Conservation (phyloP, 2,888 invertebrate species). For the Metallyticus violacea region DNA sequence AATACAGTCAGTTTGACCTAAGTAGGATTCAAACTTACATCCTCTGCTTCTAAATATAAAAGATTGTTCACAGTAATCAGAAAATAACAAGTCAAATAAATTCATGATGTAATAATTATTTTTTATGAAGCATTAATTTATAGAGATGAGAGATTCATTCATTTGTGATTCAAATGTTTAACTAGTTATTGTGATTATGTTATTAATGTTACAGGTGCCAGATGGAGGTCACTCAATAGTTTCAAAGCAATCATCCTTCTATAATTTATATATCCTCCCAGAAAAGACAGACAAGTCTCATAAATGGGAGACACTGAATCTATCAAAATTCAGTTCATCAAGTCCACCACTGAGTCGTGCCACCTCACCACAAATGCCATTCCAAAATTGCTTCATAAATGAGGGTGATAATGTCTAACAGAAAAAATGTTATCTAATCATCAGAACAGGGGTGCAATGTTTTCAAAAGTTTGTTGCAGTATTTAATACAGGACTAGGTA, state of each 20-base stretch:
- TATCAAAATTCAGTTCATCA: slow-evolving; percentile 87
- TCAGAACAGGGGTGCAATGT: no score
- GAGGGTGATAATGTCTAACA: no score
- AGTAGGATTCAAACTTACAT: no score
- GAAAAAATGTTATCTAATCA: no score
- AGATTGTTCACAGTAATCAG: no score
- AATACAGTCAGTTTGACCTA: no score
- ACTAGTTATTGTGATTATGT: neutral
- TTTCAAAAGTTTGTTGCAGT: no score
- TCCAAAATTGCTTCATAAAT: no score
- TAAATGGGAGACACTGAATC: slow-evolving; percentile 85
- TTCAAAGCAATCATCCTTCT: slow-evolving; percentile 93
- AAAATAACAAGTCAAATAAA: neutral
- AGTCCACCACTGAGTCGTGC: slow-evolving; percentile 89
- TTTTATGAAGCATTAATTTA: neutral
- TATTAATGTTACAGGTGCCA: slow-evolving; percentile 56
- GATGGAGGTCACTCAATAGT: slow-evolving; percentile 96
- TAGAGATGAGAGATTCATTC: neutral
- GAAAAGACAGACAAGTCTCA: slow-evolving; percentile 95
- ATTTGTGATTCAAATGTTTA: neutral
- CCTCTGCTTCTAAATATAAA: no score
- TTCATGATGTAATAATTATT: neutral
- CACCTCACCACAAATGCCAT: slow-evolving; percentile 90
- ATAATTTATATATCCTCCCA: slow-evolving; percentile 88
- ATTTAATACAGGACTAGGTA: no score